Evolutionary conservation across 2,113 vertebrate genomes (phyloP).

Genomic region (Syngnathus floridae): DNA sequence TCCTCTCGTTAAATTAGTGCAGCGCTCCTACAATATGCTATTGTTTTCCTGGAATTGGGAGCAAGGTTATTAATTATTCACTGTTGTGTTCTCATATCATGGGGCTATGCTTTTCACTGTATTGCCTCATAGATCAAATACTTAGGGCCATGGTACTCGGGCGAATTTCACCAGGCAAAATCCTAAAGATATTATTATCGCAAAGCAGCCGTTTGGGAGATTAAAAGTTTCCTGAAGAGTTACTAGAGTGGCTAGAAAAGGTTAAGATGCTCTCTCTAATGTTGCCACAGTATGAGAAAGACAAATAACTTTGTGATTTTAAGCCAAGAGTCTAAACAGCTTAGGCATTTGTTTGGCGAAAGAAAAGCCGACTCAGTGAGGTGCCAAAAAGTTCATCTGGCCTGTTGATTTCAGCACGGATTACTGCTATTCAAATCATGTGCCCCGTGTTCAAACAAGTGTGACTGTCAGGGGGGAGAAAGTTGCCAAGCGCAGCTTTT

Average conservation of each 20-base stretch:
- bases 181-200: slow-evolving; percentile 57
- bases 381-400: slow-evolving; percentile 75
- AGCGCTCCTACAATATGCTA: slow-evolving; percentile 69
- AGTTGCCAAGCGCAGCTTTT: slow-evolving; percentile 68
- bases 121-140: slow-evolving; percentile 74
- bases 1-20: slow-evolving; percentile 64
- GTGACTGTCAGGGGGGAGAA: slow-evolving; percentile 63
- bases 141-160: slow-evolving; percentile 64
- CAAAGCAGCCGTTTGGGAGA: slow-evolving; percentile 41
- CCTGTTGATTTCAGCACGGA: slow-evolving; percentile 71
- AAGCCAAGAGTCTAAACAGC: slow-evolving; percentile 56
- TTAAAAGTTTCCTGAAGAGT: slow-evolving; percentile 67
- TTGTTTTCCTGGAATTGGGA: slow-evolving; percentile 76
- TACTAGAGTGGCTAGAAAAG: slow-evolving; percentile 27
- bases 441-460: slow-evolving; percentile 72
- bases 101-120: slow-evolving; percentile 70
- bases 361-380: slow-evolving; percentile 60
- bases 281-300: slow-evolving; percentile 5
- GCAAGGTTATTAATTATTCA: slow-evolving; percentile 75
- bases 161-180: slow-evolving; percentile 69
- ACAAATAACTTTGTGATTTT: slow-evolving; percentile 47
- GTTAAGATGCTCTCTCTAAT: slow-evolving; percentile 2
- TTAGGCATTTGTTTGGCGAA: slow-evolving; percentile 50
- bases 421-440: slow-evolving; percentile 73
- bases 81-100: slow-evolving; percentile 72